A percentile compares a stretch with the other conserved stretches of the same genome.
Conservation (phyloP, 2,113 vertebrate genomes). For the Theristicus caerulescens region DNA sequence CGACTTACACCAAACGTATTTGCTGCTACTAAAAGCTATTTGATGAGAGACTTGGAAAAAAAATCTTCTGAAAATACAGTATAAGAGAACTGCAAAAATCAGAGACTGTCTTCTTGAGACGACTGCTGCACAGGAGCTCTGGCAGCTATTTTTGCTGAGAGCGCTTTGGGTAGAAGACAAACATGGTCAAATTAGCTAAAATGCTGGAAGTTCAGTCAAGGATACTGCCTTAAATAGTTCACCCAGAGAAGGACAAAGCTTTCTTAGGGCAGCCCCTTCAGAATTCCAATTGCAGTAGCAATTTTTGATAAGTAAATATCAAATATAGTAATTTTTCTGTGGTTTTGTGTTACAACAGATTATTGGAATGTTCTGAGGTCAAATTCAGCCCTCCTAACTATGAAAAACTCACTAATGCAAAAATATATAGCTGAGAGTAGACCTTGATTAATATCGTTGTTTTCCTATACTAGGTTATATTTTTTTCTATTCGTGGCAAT, state of each 20-base stretch:
- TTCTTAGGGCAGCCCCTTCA: constrained; percentile 24
- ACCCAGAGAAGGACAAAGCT: constrained; percentile 21
- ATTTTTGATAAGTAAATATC: constrained; percentile 9
- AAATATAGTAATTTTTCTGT: neutral
- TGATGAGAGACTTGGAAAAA: neutral
- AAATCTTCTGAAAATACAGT: neutral
- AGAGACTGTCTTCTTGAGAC: neutral
- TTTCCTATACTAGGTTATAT: neutral
- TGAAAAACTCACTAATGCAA: neutral
- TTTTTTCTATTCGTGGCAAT: neutral
- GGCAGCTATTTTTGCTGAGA: constrained; percentile 49
- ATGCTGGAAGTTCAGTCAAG: constrained; percentile 57
- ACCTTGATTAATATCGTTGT: neutral
- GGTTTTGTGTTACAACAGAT: neutral
- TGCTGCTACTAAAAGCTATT: neutral
- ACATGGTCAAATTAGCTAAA: constrained; percentile 37
- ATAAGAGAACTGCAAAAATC: neutral
- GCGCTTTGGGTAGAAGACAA: constrained; percentile 5
- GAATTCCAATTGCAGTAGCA: neutral
- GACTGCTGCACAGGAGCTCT: neutral
- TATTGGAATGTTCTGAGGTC: neutral
- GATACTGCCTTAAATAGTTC: constrained; percentile 55
- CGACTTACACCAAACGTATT: neutral
- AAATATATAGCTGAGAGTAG: neutral
- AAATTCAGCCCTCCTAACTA: neutral